A percentile compares a stretch with the other conserved stretches of the same genome.
phyloP scores from a whole-genome alignment of 1,140 invertebrate species.

The Drosophila auraria region DNA sequence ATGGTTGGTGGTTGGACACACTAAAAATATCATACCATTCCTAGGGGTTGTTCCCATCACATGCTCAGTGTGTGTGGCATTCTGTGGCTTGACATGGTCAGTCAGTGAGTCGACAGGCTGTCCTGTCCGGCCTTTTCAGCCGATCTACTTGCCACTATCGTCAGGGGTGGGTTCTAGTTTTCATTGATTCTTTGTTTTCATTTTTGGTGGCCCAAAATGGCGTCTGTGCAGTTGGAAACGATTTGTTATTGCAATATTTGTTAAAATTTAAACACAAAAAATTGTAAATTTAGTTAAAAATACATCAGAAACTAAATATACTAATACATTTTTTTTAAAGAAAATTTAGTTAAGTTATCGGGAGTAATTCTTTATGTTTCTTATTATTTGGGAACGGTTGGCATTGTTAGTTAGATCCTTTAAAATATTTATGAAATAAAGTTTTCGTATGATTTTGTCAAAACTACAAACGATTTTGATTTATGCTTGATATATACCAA shows the following conservation, averaged over 20 bases:
- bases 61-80: background rate
- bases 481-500: no score
- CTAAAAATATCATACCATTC: slow-evolving; percentile 1
- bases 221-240: slow-evolving; percentile 28
- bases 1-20: slow-evolving; percentile 24
- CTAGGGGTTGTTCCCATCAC: slow-evolving; percentile 47
- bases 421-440: no score
- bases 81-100: slow-evolving; percentile 35
- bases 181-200: slow-evolving; percentile 11
- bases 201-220: slow-evolving; percentile 53
- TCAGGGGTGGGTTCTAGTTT: slow-evolving; percentile 55
- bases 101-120: slow-evolving; percentile 39
- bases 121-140: slow-evolving; percentile 26
- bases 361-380: no score
- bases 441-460: no score
- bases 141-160: slow-evolving; percentile 47
- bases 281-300: no score
- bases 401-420: no score
- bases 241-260: background rate
- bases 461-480: no score
- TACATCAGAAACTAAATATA: no score
- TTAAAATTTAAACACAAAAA: no score
- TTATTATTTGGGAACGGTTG: no score
- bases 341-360: no score
- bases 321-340: no score